phyloP scores from a whole-genome alignment of 2,797 vertebrate species.

The Peromyscus nudipes region DNA sequence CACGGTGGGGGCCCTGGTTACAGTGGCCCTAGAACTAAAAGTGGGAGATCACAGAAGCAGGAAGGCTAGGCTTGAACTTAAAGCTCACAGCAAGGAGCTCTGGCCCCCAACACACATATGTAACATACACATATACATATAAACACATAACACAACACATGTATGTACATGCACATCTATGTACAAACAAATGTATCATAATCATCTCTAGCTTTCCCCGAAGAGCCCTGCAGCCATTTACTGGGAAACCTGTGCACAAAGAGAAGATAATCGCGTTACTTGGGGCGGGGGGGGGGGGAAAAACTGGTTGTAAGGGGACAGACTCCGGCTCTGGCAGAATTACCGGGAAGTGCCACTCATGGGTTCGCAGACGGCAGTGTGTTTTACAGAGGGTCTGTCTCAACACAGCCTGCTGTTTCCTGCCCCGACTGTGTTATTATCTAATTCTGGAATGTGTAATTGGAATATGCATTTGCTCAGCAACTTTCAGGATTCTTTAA shows the following conservation, averaged over 20 bases:
- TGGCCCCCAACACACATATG: not conserved
- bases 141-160: not conserved
- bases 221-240: not conserved
- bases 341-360: too few relatives aligned
- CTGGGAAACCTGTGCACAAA: not conserved
- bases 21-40: too few relatives aligned
- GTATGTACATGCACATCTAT: not conserved
- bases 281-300: not conserved
- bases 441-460: not conserved
- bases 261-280: not conserved
- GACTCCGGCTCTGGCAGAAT: not conserved
- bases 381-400: not conserved
- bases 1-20: not conserved
- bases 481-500: not conserved
- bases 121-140: not conserved
- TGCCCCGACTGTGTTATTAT: not conserved
- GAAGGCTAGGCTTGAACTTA: not conserved
- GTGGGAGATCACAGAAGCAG: not conserved
- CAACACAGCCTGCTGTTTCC: not conserved
- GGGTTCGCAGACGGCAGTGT: not conserved
- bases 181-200: not conserved
- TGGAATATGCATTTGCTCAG: not conserved
- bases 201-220: not conserved
- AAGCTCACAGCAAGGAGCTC: not conserved
- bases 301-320: too few relatives aligned